Conservation (phyloP, 30 jellyfish, hydroid and myxozoan genomes). For the Aurelia aurita complex sp. Pacific region DNA sequence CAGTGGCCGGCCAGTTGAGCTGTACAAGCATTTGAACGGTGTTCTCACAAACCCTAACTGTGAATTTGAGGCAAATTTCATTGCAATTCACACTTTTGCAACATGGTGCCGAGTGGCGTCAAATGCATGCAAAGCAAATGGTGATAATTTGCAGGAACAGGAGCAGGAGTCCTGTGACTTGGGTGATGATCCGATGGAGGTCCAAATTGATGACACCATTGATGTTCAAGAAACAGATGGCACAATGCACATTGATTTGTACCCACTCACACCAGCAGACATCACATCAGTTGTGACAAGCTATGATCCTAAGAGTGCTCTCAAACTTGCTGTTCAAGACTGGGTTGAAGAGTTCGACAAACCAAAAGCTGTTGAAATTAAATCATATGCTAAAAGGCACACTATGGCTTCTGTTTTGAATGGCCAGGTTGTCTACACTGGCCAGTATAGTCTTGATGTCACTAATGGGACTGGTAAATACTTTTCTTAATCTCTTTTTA, state of each 20-base stretch:
- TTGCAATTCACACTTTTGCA: constrained; percentile 86
- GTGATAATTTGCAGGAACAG: constrained; percentile 27
- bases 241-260: constrained; percentile 84
- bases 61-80: constrained; percentile 92
- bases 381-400: constrained; percentile 90
- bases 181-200: constrained; percentile 87
- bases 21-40: constrained; percentile 74
- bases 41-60: constrained; percentile 97
- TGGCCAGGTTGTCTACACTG: constrained; percentile 91
- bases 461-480: constrained; percentile 69
- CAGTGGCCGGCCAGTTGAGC: constrained; percentile 91
- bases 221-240: constrained; percentile 69
- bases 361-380: constrained; percentile 74
- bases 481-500: neutral
- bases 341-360: constrained; percentile 77
- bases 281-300: constrained; percentile 75
- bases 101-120: constrained; percentile 84
- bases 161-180: constrained; percentile 52
- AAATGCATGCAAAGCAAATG: constrained; percentile 18
- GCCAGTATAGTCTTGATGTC: constrained; percentile 79
- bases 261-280: constrained; percentile 95
- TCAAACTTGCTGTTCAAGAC: constrained; percentile 76
- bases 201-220: constrained; percentile 73
- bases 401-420: constrained; percentile 57
- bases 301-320: constrained; percentile 81